phyloP scores from a whole-genome alignment of 2,797 vertebrate genomes.

The Phrynocephalus guinanensis region DNA sequence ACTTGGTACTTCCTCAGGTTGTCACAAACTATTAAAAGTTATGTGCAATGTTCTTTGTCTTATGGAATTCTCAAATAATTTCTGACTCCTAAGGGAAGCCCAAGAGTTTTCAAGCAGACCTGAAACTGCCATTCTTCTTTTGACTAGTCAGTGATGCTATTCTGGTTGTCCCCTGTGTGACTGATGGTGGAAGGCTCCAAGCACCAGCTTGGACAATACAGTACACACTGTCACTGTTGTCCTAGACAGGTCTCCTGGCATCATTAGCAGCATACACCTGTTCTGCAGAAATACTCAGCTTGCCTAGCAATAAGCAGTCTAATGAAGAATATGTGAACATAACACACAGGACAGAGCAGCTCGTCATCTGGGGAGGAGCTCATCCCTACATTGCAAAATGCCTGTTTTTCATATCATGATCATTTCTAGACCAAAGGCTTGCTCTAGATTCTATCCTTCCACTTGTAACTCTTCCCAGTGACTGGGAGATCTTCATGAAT shows the following conservation, averaged over 20 bases:
- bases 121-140: not conserved
- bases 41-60: not conserved
- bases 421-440: not conserved
- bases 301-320: not conserved
- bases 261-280: not conserved
- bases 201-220: not conserved
- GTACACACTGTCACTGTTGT: not conserved
- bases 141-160: not conserved
- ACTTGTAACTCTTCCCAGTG: not conserved
- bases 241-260: not conserved
- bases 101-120: not conserved
- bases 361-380: too few relatives aligned
- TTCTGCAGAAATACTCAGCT: not conserved
- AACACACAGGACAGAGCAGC: too few relatives aligned
- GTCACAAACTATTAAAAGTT: not conserved
- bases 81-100: not conserved
- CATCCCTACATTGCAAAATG: too few relatives aligned
- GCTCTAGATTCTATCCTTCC: not conserved
- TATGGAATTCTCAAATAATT: not conserved
- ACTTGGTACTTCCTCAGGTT: not conserved
- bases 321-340: too few relatives aligned
- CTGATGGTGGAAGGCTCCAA: not conserved
- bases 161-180: not conserved
- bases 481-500: not conserved
- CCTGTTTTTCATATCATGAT: too few relatives aligned